Conservation (phyloP, 2,113 vertebrate species). For the Pandion haliaetus region DNA sequence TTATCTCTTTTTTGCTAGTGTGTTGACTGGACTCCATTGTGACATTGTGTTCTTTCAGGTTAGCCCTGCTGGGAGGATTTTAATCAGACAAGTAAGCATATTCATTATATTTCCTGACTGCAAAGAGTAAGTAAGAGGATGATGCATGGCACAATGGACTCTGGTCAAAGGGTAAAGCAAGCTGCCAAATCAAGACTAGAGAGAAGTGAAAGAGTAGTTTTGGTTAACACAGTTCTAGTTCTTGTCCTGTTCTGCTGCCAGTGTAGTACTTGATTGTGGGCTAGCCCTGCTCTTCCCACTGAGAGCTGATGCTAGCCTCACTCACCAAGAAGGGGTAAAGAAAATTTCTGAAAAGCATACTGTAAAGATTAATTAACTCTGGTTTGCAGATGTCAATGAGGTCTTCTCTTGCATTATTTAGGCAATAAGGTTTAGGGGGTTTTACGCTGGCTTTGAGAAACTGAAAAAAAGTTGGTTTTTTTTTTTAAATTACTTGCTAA, state of each 20-base stretch:
- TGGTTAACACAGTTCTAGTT: background rate
- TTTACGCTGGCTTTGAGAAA: background rate
- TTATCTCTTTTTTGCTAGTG: background rate
- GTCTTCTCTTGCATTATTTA: background rate
- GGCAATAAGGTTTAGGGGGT: background rate
- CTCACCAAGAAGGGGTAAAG: background rate
- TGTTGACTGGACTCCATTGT: background rate
- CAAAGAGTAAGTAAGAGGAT: background rate
- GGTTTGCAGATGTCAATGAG: background rate
- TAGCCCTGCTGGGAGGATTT: background rate
- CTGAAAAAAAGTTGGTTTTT: background rate
- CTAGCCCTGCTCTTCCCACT: background rate
- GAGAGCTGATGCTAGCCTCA: background rate
- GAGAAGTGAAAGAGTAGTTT: background rate
- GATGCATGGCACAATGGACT: background rate
- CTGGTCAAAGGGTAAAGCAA: background rate
- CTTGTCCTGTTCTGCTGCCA: background rate
- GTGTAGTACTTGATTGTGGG: background rate
- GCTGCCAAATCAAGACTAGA: background rate
- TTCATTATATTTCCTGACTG: background rate
- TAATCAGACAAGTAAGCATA: background rate
- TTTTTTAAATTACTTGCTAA: background rate
- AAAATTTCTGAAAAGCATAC: background rate
- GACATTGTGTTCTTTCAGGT: background rate
- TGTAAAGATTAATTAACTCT: background rate